Evolutionary conservation across 2,113 vertebrate genomes (phyloP), one percentile per base, ranked within the genome.

Genomic region (Poicephalus gulielmi): DNA sequence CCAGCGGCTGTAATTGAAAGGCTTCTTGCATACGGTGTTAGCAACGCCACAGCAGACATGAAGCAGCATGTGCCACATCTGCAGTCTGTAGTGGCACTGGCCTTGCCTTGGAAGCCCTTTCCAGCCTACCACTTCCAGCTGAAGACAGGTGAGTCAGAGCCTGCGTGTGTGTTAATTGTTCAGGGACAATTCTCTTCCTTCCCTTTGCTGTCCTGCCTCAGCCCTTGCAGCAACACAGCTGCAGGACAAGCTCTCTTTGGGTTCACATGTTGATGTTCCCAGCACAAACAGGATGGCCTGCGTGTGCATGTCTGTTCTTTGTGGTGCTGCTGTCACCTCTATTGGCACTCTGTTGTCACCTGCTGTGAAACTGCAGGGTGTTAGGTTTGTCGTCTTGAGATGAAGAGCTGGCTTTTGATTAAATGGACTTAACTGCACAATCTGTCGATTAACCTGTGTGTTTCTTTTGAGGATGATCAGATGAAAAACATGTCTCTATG

Each of bases 21-120:
- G 86, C 97, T 99, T 71, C 97, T 95, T 7, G 97, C 98, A 6
- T 99, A 99, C 1, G 99, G 99, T 39, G 74, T 98, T 16, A 98
- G 98, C 98, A 99, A 99, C 2, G 97, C 99, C 97, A 99, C 99
- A 22, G 98, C 98, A 3, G 99, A 99, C 96, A 97, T 99, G 76
- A 99, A 98, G 91, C 99, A 98, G 74, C 99, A 98, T 3, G 97
- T 99, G 74, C 98, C 99, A 27, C 98, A 98, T 91, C 97, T 99
- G 52, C 99, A 99, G 95, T 99, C 99, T 0, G 96, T 99, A 95
- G 98, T 97, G 9, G 95, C 99, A 25, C 98, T 99, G 78, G 98
- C 99, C 71, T 94, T 98, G 60, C 98, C 98, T 1, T 99, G 99
- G 99, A 98, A 97, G 70, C 89, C 98, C 55, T 98, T 96, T 90